Percentiles rank a stretch among this genome's conserved stretches.
These are phyloP conservation scores for Equus quagga DNA, from an alignment of 2,113 vertebrate genomes.

Conservation along the genomic window DNA sequence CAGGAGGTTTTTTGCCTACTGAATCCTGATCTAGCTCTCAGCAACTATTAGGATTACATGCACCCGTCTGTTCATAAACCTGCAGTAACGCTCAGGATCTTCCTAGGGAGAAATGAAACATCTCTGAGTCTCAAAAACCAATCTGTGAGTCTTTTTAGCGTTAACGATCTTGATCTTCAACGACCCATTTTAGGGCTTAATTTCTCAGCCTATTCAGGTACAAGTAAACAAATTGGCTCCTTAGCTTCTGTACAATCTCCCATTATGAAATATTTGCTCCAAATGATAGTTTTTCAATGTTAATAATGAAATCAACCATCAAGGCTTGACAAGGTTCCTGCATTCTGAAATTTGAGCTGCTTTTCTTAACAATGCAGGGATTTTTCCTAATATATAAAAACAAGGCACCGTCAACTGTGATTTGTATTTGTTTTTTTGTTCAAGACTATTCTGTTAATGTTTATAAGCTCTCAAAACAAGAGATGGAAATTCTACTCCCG, in stretches of 20 bases:
- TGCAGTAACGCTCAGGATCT: background rate
- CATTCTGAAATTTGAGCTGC: slow-evolving; percentile 70
- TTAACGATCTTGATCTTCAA: slow-evolving; percentile 20
- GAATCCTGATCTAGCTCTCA: background rate
- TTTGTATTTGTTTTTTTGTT: slow-evolving; percentile 74
- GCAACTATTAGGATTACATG: background rate
- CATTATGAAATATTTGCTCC: slow-evolving; percentile 65
- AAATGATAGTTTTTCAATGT: slow-evolving; percentile 73
- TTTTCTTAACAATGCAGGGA: slow-evolving; percentile 46
- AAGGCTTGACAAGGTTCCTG: slow-evolving; percentile 61
- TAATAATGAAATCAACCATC: slow-evolving; percentile 59
- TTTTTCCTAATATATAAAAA: slow-evolving; percentile 77
- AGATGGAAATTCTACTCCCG: slow-evolving; percentile 78
- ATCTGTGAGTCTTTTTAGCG: background rate
- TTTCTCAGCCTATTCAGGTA: slow-evolving; percentile 37
- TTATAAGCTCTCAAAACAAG: slow-evolving; percentile 78
- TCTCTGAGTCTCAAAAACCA: background rate
- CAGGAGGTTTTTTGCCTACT: background rate
- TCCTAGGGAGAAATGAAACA: background rate
- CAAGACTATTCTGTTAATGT: slow-evolving; percentile 78
- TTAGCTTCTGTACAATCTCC: slow-evolving; percentile 45
- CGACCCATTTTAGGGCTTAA: slow-evolving; percentile 6
- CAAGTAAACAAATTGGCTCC: slow-evolving; percentile 55
- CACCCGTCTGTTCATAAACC: background rate
- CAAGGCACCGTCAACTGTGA: slow-evolving; percentile 62